Conservation (phyloP, 2,888 invertebrate species). For the Alcis repandata region DNA sequence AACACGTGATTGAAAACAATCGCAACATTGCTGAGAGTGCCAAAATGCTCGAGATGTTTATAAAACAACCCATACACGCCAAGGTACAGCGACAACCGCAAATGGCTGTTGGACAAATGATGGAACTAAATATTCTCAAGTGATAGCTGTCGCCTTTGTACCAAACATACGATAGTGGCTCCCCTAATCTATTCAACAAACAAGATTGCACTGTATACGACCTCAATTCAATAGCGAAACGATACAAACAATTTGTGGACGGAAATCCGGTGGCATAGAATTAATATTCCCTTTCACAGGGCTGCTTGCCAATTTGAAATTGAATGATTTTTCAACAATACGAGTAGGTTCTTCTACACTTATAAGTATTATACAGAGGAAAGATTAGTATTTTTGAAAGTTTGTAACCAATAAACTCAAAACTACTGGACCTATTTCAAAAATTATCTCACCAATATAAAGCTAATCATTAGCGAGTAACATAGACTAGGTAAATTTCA, state of each 20-base stretch:
- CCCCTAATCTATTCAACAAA: neutral
- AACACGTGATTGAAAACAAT: constrained; percentile 22
- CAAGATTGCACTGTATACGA: neutral
- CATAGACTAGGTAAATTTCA: no score
- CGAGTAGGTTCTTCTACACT: no score
- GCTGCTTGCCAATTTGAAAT: neutral
- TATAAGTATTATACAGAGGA: no score
- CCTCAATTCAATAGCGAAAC: no score
- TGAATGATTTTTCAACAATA: neutral
- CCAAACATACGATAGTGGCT: neutral
- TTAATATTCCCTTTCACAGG: neutral
- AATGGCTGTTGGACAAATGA: neutral
- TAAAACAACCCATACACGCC: constrained; percentile 7
- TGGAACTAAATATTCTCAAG: neutral
- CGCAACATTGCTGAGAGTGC: constrained; percentile 17
- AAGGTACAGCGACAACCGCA: neutral
- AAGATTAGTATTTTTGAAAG: no score
- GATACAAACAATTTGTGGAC: neutral
- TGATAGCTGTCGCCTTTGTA: neutral
- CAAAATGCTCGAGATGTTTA: constrained; percentile 12
- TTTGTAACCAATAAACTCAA: no score
- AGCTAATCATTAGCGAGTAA: no score
- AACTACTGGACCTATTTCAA: no score
- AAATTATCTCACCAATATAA: no score
- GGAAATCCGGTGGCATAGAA: constrained; percentile 14